A percentile compares a stretch with the other conserved stretches of the same genome.
Evolutionary conservation across 2,113 vertebrate species (phyloP).

Genomic region (Malurus cyaneus): DNA sequence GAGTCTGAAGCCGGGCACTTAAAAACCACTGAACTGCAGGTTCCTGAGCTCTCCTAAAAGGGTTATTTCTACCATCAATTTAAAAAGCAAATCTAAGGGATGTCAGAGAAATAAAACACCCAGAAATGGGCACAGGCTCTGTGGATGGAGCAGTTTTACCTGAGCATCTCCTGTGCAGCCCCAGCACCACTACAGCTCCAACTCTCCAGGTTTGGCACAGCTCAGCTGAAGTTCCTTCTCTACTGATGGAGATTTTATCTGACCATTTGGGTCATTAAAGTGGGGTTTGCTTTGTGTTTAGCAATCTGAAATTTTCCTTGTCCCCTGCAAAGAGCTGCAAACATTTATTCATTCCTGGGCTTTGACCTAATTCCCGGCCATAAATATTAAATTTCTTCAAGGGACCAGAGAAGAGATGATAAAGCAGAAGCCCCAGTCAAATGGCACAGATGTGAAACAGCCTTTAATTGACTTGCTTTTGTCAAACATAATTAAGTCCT

Average conservation of each 20-base stretch:
- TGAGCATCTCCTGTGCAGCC: neutral
- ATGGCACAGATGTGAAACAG: conserved; percentile 21
- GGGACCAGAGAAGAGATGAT: neutral
- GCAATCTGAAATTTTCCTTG: neutral
- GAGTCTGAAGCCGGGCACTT: neutral
- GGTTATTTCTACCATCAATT: neutral
- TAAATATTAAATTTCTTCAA: conserved; percentile 30
- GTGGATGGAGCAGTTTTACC: neutral
- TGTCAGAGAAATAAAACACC: neutral
- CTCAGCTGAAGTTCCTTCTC: neutral
- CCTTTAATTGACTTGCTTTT: conserved; percentile 59
- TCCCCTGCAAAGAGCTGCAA: neutral
- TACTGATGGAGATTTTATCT: neutral
- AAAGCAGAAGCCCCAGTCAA: conserved; percentile 9
- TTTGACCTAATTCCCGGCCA: conserved; percentile 40
- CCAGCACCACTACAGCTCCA: neutral
- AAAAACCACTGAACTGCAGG: neutral
- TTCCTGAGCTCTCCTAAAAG: neutral
- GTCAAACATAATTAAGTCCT: conserved; percentile 51
- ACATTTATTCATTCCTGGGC: neutral
- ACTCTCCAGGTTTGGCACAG: rapidly evolving
- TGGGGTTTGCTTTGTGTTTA: neutral
- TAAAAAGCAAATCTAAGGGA: neutral
- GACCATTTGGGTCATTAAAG: neutral
- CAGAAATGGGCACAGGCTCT: neutral